Base-by-base conservation (phyloP, 2,888 invertebrate genomes). In the Drosophila quasianomalipes region DNA sequence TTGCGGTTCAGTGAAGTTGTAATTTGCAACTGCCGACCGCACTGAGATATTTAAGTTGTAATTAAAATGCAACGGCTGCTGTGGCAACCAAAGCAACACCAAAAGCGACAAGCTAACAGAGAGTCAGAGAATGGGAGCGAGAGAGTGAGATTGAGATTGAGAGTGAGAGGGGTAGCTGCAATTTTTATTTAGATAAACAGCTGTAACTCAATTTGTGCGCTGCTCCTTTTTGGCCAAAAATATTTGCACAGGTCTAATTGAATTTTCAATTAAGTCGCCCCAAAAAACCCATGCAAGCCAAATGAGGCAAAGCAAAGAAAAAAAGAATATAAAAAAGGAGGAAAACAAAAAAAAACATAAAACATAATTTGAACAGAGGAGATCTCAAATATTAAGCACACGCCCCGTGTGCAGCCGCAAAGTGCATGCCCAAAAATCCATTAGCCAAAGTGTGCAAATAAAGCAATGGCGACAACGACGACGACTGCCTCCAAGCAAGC, bases 191-290 rank as follows among this genome's bases (percentile, higher is more conserved):
- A 87, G 86, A 89, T 81, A 89, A 87, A 87, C 83, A 87, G 82
- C 79, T 77, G 85, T 84, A 86, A 85, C 83, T 85, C 82, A 85
- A 85, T 85, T 85, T 88, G 70, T 61, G 66, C 63, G 66, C 66
- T 51, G 59, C 67, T 68, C 68, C 63, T 70, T 74, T 47, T 66
- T 39, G 57, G 77, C 59, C 76, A 68, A 86, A 86, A 89, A 89
- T 87, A 87, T 87, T 88, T 88, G 87, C 85, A 79, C 89, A 89
- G 89, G 83, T 88, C 89, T 88, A 88, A 88, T 88, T 88, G 87
- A 88, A 88, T 89, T 88, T 88, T 89, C 87, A 89, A 87, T 88
- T 89, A 89, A 83, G 88, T 83, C 85, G 82, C 78, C 69, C 35
- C 26, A 19, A 70, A 30, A 39, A 47, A 37, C 61, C 74, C 58